Evolutionary conservation across 1,140 invertebrate species (phyloP).

Genomic region (Drosophila chauvacae): DNA sequence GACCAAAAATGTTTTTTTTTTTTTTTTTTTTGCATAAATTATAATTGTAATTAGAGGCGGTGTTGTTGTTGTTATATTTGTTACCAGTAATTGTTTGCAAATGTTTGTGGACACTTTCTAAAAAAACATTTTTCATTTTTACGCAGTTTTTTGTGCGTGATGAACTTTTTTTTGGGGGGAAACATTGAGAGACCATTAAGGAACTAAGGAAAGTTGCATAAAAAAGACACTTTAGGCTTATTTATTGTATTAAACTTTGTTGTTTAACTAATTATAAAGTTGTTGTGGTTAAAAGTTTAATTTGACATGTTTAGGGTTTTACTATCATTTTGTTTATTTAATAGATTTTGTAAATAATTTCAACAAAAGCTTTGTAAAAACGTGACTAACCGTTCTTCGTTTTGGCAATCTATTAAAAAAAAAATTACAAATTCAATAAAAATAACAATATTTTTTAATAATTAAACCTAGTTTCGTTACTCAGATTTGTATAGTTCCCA

Average conservation of each 20-base stretch:
- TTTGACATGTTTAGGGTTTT: not conserved
- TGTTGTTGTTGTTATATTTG: constrained; percentile 6
- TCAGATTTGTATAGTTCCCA: not conserved
- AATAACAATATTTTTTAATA: not conserved
- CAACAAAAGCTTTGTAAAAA: not conserved
- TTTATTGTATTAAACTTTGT: not conserved
- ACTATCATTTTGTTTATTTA: not conserved
- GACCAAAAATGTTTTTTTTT: constrained; percentile 40
- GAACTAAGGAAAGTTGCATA: not conserved
- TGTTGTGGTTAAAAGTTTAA: not conserved
- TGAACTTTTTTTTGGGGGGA: not conserved
- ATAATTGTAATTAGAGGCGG: constrained; percentile 55
- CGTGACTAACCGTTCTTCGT: too few relatives aligned
- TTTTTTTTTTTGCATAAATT: constrained; percentile 66
- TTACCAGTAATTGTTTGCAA: constrained; percentile 64
- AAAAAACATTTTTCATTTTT: constrained; percentile 40
- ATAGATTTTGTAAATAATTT: not conserved
- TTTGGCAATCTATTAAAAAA: not conserved
- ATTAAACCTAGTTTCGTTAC: not conserved
- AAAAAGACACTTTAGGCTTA: not conserved
- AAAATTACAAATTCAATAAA: too few relatives aligned
- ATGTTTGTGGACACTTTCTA: constrained; percentile 62
- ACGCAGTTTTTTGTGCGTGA: constrained; percentile 40
- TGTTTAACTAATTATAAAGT: not conserved
- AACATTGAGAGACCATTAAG: constrained; percentile 7